A percentile compares a stretch with the other conserved stretches of the same genome.
Conservation (phyloP, 1,140 invertebrate genomes). For the Drosophila pruinosa region DNA sequence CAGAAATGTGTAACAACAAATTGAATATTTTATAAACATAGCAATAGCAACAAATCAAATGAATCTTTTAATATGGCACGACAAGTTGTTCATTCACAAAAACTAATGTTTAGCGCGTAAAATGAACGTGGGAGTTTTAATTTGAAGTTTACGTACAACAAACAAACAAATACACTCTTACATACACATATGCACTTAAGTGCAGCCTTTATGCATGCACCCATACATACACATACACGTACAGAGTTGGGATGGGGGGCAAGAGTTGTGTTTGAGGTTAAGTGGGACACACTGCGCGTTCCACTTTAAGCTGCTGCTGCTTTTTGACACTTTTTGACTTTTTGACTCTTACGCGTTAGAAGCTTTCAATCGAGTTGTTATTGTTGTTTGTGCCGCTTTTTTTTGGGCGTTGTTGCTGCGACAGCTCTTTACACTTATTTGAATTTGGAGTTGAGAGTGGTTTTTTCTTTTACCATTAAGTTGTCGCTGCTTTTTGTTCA, state of each 20-base stretch:
- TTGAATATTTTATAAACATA: background rate
- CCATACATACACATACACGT: background rate
- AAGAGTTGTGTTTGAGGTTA: slow-evolving; percentile 46
- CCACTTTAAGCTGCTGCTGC: slow-evolving; percentile 51
- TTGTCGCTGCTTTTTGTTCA: slow-evolving; percentile 1
- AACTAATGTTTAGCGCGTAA: slow-evolving; percentile 26
- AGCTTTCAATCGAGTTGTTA: slow-evolving; percentile 19
- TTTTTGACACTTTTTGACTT: slow-evolving; percentile 58
- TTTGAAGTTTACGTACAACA: slow-evolving; percentile 37
- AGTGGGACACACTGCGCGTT: slow-evolving; percentile 66
- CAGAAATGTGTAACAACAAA: slow-evolving; percentile 43
- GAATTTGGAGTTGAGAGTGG: slow-evolving; percentile 9
- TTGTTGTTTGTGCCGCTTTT: slow-evolving; percentile 3
- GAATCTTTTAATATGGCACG: slow-evolving; percentile 43
- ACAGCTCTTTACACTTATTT: slow-evolving; percentile 21
- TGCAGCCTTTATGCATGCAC: slow-evolving; percentile 11
- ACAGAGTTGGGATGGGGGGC: background rate
- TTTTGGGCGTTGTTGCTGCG: slow-evolving; percentile 30
- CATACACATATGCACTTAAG: slow-evolving; percentile 13
- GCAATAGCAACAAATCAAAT: slow-evolving; percentile 18
- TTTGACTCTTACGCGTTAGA: slow-evolving; percentile 8
- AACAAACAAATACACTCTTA: slow-evolving; percentile 22
- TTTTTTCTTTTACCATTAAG: slow-evolving; percentile 58
- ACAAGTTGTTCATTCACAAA: slow-evolving; percentile 77
- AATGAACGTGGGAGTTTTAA: slow-evolving; percentile 62